These are phyloP conservation scores for Chaetura pelagica DNA, from an alignment of 2,113 vertebrate species.

Conservation along the genomic window DNA sequence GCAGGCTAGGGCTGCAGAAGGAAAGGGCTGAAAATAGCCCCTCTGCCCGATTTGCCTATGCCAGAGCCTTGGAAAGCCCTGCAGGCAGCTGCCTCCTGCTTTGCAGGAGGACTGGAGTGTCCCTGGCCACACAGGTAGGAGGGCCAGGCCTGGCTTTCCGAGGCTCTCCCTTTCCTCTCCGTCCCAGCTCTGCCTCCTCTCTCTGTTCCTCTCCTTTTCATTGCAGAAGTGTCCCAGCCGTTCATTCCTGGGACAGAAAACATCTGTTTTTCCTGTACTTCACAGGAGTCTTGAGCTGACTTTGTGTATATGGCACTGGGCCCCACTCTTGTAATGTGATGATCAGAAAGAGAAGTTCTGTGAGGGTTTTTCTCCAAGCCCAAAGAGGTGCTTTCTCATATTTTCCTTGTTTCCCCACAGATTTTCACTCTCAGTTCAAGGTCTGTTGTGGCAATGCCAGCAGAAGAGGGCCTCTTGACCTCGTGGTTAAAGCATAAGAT, in stretches of 20 bases:
- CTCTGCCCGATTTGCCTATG: not conserved
- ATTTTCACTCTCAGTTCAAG: conserved; percentile 72
- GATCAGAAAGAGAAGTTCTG: conserved; percentile 10
- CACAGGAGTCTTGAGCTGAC: not conserved
- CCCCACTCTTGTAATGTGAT: not conserved
- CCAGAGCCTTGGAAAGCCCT: not conserved
- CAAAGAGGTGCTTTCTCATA: conserved; percentile 42
- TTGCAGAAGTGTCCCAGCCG: not conserved
- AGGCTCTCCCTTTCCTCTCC: not conserved
- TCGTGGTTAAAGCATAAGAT: conserved; percentile 67
- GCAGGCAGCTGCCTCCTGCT: not conserved
- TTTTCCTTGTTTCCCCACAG: conserved; percentile 73
- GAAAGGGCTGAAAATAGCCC: not conserved
- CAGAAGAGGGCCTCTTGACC: conserved; percentile 69
- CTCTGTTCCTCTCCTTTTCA: not conserved
- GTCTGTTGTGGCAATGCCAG: conserved; percentile 70
- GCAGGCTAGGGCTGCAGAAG: not conserved
- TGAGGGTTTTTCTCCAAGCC: conserved; percentile 8
- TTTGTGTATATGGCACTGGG: not conserved
- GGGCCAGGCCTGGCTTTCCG: not conserved
- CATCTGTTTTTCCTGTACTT: not conserved
- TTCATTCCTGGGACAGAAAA: not conserved
- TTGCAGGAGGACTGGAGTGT: not conserved
- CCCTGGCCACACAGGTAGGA: not conserved
- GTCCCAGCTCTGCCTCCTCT: not conserved